A percentile compares a stretch with the other conserved stretches of the same genome.
Conservation (phyloP, 2,888 invertebrate genomes). For the Ischnura elegans region DNA sequence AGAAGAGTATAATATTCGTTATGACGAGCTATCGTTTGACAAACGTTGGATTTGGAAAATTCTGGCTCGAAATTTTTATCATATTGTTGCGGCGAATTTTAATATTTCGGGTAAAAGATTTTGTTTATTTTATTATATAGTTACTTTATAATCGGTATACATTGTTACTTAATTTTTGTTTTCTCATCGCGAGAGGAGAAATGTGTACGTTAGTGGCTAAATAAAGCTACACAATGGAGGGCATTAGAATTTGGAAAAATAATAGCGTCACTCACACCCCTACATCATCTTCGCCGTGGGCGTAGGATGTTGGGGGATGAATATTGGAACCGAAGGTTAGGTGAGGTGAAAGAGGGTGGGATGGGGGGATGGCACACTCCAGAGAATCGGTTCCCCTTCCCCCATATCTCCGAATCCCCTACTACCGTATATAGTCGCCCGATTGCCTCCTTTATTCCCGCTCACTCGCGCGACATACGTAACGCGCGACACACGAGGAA, state of each 20-base stretch:
- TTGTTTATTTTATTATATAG: too few relatives aligned
- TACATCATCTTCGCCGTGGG: not conserved
- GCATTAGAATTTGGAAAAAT: not conserved
- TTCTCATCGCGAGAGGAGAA: not conserved
- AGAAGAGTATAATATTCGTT: too few relatives aligned
- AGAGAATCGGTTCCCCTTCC: not conserved
- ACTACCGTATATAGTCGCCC: not conserved
- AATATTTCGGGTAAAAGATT: too few relatives aligned
- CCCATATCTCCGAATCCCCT: not conserved
- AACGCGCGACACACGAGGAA: conserved; percentile 30
- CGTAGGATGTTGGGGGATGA: not conserved
- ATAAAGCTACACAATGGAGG: not conserved
- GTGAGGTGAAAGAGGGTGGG: not conserved
- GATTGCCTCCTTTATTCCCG: conserved; percentile 16
- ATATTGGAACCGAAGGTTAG: not conserved
- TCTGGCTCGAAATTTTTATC: too few relatives aligned
- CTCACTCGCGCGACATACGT: conserved; percentile 35
- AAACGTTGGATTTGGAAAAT: too few relatives aligned
- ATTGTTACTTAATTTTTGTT: too few relatives aligned
- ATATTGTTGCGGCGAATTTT: too few relatives aligned
- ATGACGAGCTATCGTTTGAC: too few relatives aligned
- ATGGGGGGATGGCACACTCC: not conserved
- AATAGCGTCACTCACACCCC: not conserved
- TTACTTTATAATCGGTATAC: too few relatives aligned
- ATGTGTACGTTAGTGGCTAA: not conserved